Evolutionary conservation across 2,797 vertebrate genomes (phyloP).

Genomic region (Potorous gilbertii): DNA sequence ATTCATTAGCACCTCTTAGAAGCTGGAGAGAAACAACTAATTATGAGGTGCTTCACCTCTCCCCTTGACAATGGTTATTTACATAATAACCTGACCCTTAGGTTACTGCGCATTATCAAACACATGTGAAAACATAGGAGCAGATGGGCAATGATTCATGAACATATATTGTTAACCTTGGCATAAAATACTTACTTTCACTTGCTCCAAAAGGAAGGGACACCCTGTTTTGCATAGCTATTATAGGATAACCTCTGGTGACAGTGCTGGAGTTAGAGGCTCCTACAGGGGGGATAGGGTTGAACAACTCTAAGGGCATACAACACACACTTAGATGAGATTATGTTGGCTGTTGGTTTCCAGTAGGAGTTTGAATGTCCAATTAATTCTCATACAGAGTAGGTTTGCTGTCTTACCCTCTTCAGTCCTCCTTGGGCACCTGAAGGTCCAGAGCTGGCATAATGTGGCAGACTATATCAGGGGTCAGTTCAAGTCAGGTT

Average conservation of each 20-base stretch:
- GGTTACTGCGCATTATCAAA: conserved; percentile 91
- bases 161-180: conserved; percentile 84
- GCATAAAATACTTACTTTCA: conserved; percentile 80
- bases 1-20: conserved; percentile 80
- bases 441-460: neutral
- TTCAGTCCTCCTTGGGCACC: fast-evolving
- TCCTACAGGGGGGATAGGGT: neutral
- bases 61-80: conserved; percentile 87
- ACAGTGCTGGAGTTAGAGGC: neutral
- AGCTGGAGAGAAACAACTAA: conserved; percentile 83
- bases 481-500: neutral
- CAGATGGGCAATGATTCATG: conserved; percentile 84
- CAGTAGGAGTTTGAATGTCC: neutral
- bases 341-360: fast-evolving
- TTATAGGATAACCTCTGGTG: conserved; percentile 45
- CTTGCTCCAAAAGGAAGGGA: conserved; percentile 58
- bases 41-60: conserved; percentile 89
- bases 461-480: neutral
- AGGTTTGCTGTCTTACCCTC: neutral
- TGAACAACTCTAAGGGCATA: neutral
- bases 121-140: conserved; percentile 85
- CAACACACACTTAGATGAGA: neutral
- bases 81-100: conserved; percentile 91
- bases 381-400: neutral
- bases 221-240: conserved; percentile 72